Evolutionary conservation across 2,113 vertebrate genomes (phyloP), one percentile per base, ranked within the genome.

Genomic region (Platichthys stellatus): DNA sequence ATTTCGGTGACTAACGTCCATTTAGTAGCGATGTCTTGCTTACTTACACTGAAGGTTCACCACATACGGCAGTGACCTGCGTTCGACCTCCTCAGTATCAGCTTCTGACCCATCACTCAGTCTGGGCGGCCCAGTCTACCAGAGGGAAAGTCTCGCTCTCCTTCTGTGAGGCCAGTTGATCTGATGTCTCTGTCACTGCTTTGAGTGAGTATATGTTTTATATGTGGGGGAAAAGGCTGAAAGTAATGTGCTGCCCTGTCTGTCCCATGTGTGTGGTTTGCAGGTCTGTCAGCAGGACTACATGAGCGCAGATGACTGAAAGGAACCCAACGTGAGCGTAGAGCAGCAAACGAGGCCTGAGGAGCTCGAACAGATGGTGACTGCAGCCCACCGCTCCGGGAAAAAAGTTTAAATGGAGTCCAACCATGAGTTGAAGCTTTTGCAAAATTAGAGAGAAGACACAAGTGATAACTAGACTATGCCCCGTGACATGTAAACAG

Each of bases 91-190:
- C 66, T 60, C 63, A 21, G 64, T 59, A 63, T 58, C 69, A 62
- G 49, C 78, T 83, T 82, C 43, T 62, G 80, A 80, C 38, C 79
- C 35, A 69, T 93, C 89, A 92, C 87, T 92, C 86, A 81, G 26
- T 47, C 38, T 63, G 54, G 54, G 67, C 73, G 56, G 38, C 61
- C 76, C 71, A 82, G 69, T 87, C 49, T 79, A 69, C 43, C 47
- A 40, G 74, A 79, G 43, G 10, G 7, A 67, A 45, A 66, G 64
- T 18, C 38, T 74, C 75, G 66, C 59, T 17, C 63, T 75, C 28
- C 18, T 21, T 81, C 58, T 56, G 78, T 69, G 73, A 82, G 72
- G 62, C 57, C 65, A 73, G 73, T 83, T 88, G 54, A 64, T 45
- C 72, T 74, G 84, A 89, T 63, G 74, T 76, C 78, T 79, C 80